These are phyloP conservation scores for Xenotilapia flavipinnis DNA, from an alignment of 2,113 vertebrate species.

Conservation along the genomic window DNA sequence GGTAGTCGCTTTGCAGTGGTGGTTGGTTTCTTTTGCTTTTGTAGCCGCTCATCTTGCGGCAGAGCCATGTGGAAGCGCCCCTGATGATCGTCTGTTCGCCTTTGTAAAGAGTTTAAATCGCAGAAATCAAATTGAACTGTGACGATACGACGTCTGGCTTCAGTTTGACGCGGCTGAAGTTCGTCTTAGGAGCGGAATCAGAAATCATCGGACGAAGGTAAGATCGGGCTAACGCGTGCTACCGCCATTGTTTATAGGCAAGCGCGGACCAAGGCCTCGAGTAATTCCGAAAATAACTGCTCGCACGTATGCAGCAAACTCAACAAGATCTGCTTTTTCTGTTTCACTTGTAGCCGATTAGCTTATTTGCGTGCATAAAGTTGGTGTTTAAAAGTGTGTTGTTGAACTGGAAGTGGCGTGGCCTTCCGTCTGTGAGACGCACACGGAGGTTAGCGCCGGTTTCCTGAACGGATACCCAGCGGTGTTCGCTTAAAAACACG, in stretches of 20 bases:
- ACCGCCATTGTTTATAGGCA: conserved; percentile 59
- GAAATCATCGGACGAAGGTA: conserved; percentile 24
- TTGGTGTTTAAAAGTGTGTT: background rate
- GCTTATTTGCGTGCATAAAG: background rate
- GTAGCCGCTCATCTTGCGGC: background rate
- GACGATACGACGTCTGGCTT: fast-evolving
- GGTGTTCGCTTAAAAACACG: background rate
- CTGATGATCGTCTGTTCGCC: background rate
- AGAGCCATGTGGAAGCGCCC: background rate
- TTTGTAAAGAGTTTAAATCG: fast-evolving
- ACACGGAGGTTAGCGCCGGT: background rate
- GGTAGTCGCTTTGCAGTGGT: background rate
- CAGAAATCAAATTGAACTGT: fast-evolving
- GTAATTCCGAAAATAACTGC: background rate
- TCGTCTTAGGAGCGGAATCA: background rate
- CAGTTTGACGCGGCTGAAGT: background rate
- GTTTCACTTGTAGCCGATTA: background rate
- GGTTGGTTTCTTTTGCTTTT: background rate
- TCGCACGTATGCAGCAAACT: fast-evolving
- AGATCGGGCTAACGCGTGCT: conserved; percentile 18
- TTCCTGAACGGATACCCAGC: background rate
- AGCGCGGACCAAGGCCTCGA: background rate
- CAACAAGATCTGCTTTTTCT: too few species aligned
- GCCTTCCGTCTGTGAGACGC: background rate
- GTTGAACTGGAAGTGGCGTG: background rate